Conservation (phyloP, 2,888 invertebrate genomes). For the Magallana nippona region DNA sequence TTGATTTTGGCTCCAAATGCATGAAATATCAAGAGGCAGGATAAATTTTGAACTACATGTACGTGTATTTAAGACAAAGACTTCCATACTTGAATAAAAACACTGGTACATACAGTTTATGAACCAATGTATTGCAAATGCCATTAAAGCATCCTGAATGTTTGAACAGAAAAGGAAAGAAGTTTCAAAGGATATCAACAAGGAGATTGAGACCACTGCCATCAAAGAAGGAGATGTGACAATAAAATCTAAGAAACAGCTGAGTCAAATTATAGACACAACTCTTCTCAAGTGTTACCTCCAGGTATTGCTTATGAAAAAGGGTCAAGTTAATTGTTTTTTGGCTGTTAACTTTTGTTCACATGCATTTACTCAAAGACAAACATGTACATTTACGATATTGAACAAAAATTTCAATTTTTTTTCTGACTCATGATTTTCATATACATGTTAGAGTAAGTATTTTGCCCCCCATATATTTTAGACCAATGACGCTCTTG, state of each 20-base stretch:
- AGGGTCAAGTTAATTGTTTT: not conserved
- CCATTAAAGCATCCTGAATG: not conserved
- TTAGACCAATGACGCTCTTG: constrained; percentile 95
- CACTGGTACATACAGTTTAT: no score
- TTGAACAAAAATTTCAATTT: no score
- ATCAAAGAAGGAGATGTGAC: constrained; percentile 80
- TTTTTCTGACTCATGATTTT: no score
- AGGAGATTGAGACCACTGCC: constrained; percentile 74
- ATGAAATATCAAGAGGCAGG: no score
- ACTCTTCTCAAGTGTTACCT: constrained; percentile 97
- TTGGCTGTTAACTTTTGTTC: not conserved
- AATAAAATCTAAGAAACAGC: constrained; percentile 84
- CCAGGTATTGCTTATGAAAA: constrained; percentile 83
- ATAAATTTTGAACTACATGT: no score
- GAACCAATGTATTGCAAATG: not conserved
- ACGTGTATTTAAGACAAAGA: no score
- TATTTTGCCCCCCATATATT: constrained; percentile 56
- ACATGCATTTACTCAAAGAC: no score
- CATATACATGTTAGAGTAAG: no score
- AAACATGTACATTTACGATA: no score
- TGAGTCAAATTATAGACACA: constrained; percentile 96
- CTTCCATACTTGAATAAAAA: no score
- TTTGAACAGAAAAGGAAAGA: constrained; percentile 77
- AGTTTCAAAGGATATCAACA: constrained; percentile 72
- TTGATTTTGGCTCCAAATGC: no score